These are phyloP conservation scores for Ooceraea biroi DNA, from an alignment of 1,140 invertebrate genomes.

Conservation along the genomic window DNA sequence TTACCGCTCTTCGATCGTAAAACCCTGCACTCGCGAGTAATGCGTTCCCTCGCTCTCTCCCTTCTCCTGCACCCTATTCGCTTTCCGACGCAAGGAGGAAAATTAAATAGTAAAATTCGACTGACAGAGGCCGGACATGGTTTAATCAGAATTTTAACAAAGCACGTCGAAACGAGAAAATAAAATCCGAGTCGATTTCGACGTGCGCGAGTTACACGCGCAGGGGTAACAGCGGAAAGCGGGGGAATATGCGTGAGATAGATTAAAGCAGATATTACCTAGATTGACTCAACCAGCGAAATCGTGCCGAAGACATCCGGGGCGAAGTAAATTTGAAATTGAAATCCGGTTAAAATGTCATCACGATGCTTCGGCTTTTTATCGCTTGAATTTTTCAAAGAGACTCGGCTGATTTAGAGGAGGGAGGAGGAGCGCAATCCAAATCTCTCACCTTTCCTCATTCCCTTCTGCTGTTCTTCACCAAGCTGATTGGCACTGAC, in stretches of 20 bases:
- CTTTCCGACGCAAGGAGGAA: slow-evolving; percentile 9
- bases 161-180: slow-evolving; percentile 47
- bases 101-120: slow-evolving; percentile 58
- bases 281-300: slow-evolving; percentile 62
- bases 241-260: slow-evolving; percentile 35
- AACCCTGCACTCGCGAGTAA: slow-evolving; percentile 2
- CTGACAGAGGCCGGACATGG: slow-evolving; percentile 45
- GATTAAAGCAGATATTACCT: slow-evolving; percentile 68
- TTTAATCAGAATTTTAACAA: slow-evolving; percentile 62
- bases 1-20: slow-evolving; percentile 31
- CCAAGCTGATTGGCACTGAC: slow-evolving; percentile 30
- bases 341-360: slow-evolving; percentile 74
- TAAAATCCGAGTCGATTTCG: slow-evolving; percentile 38
- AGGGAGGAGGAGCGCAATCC: too few relatives aligned
- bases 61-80: too few relatives aligned
- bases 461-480: too few relatives aligned
- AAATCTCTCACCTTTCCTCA: slow-evolving; percentile 25
- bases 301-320: slow-evolving; percentile 18
- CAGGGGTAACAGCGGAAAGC: too few relatives aligned
- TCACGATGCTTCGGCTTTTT: slow-evolving; percentile 66
- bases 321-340: slow-evolving; percentile 72
- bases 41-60: background rate
- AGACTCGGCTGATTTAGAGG: slow-evolving; percentile 45
- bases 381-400: slow-evolving; percentile 74
- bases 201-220: slow-evolving; percentile 29